Evolutionary conservation across 2,113 vertebrate genomes (phyloP).

Genomic region (Sinosuthora webbiana): DNA sequence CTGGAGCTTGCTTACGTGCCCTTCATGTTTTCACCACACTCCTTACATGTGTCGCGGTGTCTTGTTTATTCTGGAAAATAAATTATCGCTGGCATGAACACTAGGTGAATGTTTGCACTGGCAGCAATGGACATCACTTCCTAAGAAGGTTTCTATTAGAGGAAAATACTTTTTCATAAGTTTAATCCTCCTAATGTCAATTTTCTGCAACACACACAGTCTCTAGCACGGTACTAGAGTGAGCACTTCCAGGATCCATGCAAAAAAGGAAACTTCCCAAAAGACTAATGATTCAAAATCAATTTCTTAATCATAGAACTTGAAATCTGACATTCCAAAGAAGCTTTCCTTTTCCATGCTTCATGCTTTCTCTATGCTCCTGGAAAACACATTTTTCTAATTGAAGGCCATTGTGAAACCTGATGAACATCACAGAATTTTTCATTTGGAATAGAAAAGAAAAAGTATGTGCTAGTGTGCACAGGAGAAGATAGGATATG

Average conservation of each 20-base stretch:
- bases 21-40: neutral
- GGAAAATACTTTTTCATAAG: conserved; percentile 10
- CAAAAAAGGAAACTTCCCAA: neutral
- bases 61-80: neutral
- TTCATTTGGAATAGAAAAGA: neutral
- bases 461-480: neutral
- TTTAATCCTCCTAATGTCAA: neutral
- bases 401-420: neutral
- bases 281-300: neutral
- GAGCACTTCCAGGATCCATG: neutral
- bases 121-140: neutral
- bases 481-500: neutral
- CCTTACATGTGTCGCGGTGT: neutral
- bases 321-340: neutral
- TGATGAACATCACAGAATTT: neutral
- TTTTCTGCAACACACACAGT: neutral
- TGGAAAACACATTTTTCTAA: neutral
- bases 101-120: neutral
- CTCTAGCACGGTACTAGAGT: neutral
- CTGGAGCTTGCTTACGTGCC: neutral
- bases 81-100: neutral
- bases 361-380: neutral
- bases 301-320: neutral
- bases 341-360: neutral
- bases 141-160: conserved; percentile 1